Evolutionary conservation across 2,888 invertebrate genomes (phyloP), one percentile per base, ranked within the genome.

Genomic region (Liopterus haemorrhoidalis): DNA sequence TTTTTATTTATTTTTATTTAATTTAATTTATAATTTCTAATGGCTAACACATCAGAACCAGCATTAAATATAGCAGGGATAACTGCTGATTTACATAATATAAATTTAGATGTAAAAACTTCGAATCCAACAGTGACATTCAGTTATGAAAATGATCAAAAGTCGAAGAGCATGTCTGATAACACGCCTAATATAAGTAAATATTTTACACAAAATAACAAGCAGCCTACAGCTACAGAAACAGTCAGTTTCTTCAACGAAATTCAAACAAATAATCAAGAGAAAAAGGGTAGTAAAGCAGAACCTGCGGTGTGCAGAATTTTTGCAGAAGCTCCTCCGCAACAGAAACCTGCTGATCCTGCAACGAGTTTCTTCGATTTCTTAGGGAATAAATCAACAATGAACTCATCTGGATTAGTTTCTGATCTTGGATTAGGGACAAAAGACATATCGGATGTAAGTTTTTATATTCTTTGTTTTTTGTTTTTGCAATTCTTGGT

Each of bases 101-200:
- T 45, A 15, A 45, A 28, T 30, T 37, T 44, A 24, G 44, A 32
- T 18, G 15, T 16, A 3, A 44, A 44, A 33, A 4, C 39, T 11
- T 16, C 18, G 18, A 33, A 15, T 38, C 36, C 39, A 12, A 38
- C 31, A 14, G 39, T 39, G n/a, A 36, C 28, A 28, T 45, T 45
- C 20, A 39, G 36, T 27, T 45, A 39, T 21, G 45, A 45, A 45
- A 32, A 39, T 25, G 39, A 39, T 14, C 35, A 42, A 9, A 38
- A 38, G 22, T n/a, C 22, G 9, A 45, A 39, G 33, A 31, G 11
- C 15, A 59, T 59, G 58, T 54, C 56, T 6, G 71, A 73, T 60
- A 70, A 69, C 56, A 70, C 71, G 56, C 75, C 75, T 45, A 70
- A 71, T 43, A 64, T 77, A 52, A 76, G 74, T 61, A 73, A 76